Conservation (phyloP, 30 jellyfish, hydroid and myxozoan genomes). For the Cassiopea xamachana region DNA sequence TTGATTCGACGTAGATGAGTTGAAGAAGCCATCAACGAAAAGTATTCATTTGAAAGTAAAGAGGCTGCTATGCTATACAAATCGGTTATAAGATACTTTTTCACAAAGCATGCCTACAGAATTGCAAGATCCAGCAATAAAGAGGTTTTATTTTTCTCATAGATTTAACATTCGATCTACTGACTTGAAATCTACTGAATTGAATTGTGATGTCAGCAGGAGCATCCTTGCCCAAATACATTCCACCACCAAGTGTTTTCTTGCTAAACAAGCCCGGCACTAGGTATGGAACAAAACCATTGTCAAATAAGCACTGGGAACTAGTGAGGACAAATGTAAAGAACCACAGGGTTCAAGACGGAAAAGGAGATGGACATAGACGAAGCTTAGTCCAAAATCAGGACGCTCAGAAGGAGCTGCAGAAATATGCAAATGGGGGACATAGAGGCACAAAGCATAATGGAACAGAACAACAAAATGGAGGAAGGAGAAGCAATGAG, state of each 20-base stretch:
- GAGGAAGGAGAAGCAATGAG: neutral
- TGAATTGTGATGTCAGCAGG: slow-evolving; percentile 10
- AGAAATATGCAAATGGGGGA: neutral
- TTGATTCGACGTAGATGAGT: too few relatives aligned
- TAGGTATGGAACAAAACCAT: slow-evolving; percentile 7
- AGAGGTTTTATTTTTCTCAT: neutral
- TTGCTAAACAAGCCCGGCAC: slow-evolving; percentile 38
- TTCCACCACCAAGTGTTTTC: slow-evolving; percentile 67
- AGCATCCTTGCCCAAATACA: neutral
- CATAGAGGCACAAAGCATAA: neutral
- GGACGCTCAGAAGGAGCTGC: neutral
- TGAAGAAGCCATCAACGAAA: too few relatives aligned
- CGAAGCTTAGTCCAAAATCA: neutral
- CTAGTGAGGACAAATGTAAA: slow-evolving; percentile 17
- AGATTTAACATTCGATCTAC: neutral
- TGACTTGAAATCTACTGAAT: neutral
- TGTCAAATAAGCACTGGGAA: slow-evolving; percentile 49
- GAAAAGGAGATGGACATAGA: neutral
- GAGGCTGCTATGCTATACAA: too few relatives aligned
- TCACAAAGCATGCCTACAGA: too few relatives aligned
- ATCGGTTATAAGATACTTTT: too few relatives aligned
- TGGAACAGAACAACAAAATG: neutral
- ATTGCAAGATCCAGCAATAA: neutral
- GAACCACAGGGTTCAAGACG: neutral
- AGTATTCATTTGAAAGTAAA: too few relatives aligned